Conservation (phyloP, 1,140 invertebrate species). For the Schmidtea mediterranea region DNA sequence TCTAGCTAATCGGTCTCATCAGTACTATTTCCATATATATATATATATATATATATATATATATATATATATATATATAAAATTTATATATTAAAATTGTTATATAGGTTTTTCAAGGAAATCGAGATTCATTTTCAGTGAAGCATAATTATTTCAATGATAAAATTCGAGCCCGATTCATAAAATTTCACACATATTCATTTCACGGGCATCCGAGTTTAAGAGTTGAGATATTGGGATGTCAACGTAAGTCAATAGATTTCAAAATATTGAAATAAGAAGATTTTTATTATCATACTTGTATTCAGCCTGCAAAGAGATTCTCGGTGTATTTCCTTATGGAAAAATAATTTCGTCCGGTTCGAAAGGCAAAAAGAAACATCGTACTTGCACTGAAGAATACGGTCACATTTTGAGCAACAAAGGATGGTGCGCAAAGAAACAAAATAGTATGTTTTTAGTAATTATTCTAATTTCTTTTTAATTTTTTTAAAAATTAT, state of each 20-base stretch:
- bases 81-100: too few species aligned
- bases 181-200: constrained; percentile 31
- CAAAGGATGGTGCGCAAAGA: constrained; percentile 33
- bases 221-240: constrained; percentile 32
- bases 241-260: constrained; percentile 27
- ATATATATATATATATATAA: too few species aligned
- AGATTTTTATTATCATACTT: not conserved
- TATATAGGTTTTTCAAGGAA: constrained; percentile 29
- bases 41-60: too few species aligned
- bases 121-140: constrained; percentile 29
- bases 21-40: too few species aligned
- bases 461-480: not conserved
- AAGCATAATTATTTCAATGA: constrained; percentile 29
- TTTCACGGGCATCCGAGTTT: constrained; percentile 33
- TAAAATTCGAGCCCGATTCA: constrained; percentile 30
- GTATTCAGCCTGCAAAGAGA: constrained; percentile 30
- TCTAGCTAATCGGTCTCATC: too few species aligned
- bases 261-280: not conserved
- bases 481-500: not conserved
- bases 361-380: constrained; percentile 22
- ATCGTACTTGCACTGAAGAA: constrained; percentile 31
- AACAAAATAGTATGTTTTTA: constrained; percentile 27
- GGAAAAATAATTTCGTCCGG: constrained; percentile 30
- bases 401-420: constrained; percentile 32
- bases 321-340: constrained; percentile 31